Conservation (phyloP, 2,797 vertebrate species). For the Poeciliopsis turneri region DNA sequence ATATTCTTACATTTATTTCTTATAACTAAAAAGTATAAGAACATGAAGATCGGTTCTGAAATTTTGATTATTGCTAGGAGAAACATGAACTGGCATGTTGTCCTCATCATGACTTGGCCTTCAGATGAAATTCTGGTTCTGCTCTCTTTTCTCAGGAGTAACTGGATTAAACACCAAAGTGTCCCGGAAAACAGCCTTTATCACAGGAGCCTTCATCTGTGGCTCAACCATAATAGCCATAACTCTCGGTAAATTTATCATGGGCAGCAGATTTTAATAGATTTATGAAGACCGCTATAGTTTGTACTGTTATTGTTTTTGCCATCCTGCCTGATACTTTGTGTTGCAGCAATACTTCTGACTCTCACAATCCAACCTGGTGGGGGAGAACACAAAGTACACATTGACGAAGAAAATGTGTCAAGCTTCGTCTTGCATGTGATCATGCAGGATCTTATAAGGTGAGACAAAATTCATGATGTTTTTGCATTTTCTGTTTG, state of each 20-base stretch:
- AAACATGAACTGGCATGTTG: not conserved
- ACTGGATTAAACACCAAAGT: not conserved
- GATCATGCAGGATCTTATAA: too few species aligned
- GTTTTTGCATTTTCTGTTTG: too few species aligned
- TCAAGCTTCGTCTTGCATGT: too few species aligned
- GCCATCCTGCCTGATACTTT: not conserved
- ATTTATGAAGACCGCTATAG: too few species aligned
- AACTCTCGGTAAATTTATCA: not conserved
- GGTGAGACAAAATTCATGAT: too few species aligned
- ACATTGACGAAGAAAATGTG: accelerated
- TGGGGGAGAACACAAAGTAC: accelerated
- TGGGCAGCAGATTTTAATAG: too few species aligned
- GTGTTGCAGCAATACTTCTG: conserved; percentile 16
- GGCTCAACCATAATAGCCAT: not conserved
- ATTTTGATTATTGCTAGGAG: too few species aligned
- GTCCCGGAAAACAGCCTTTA: not conserved
- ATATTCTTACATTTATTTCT: not conserved
- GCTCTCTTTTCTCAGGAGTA: conserved; percentile 2
- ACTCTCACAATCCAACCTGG: not conserved
- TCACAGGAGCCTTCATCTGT: not conserved
- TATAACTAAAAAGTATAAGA: not conserved
- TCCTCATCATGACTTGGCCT: not conserved
- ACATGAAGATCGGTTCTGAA: not conserved
- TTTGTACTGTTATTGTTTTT: not conserved
- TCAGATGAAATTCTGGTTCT: not conserved